These are phyloP conservation scores for Machimus atricapillus DNA, from an alignment of 2,888 invertebrate genomes.

Conservation along the genomic window DNA sequence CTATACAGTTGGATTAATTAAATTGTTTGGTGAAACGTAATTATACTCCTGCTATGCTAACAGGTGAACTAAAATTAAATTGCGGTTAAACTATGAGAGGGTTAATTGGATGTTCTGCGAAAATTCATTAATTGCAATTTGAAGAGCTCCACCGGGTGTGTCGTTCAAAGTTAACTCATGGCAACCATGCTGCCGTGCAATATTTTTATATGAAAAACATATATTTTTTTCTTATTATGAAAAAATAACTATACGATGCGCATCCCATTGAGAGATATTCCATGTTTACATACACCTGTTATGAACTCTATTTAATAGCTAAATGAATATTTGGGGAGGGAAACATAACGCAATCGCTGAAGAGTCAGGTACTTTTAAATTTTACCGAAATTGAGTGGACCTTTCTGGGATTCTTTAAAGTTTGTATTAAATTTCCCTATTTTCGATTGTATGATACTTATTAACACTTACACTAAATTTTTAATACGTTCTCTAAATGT, in stretches of 20 bases:
- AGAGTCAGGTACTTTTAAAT: not conserved
- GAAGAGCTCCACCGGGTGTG: not conserved
- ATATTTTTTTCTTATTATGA: not conserved
- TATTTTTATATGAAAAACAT: not conserved
- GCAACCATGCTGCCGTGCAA: not conserved
- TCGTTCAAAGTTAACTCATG: not conserved
- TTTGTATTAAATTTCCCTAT: too few species aligned
- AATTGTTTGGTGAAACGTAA: not conserved
- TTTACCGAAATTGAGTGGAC: not conserved
- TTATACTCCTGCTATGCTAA: not conserved
- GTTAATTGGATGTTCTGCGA: not conserved
- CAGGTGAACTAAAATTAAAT: not conserved
- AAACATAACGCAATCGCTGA: not conserved
- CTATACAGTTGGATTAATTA: not conserved
- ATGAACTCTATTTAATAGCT: not conserved
- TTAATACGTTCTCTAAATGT: too few species aligned
- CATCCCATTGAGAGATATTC: not conserved
- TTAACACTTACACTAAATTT: too few species aligned
- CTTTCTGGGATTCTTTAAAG: not conserved
- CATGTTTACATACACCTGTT: not conserved
- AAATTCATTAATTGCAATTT: not conserved
- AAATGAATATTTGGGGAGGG: not conserved
- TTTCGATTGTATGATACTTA: too few species aligned
- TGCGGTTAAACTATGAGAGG: not conserved
- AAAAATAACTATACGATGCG: not conserved